These are phyloP conservation scores for Lasioglossum marginatum DNA, from an alignment of 2,888 invertebrate species.

Conservation along the genomic window DNA sequence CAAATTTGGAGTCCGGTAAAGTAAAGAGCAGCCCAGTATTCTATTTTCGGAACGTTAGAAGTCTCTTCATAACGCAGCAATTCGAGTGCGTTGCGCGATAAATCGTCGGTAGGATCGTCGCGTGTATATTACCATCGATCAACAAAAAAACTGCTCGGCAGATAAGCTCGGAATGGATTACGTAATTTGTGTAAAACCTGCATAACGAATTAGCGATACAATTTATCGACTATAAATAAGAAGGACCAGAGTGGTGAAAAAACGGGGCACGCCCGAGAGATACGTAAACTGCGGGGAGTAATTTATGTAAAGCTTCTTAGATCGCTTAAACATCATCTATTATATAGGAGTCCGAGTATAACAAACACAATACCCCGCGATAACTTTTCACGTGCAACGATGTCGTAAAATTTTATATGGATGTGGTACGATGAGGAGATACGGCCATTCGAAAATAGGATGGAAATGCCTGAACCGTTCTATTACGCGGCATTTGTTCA, in stretches of 20 bases:
- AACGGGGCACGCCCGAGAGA: background rate
- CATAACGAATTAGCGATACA: conserved; percentile 18
- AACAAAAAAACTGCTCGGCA: conserved; percentile 13
- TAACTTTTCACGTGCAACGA: conserved; percentile 43
- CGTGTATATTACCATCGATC: conserved; percentile 37
- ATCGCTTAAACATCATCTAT: conserved; percentile 42
- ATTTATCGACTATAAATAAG: conserved; percentile 33
- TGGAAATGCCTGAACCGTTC: conserved; percentile 18
- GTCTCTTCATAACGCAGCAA: conserved; percentile 25
- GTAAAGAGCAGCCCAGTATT: no score
- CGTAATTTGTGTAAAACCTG: conserved; percentile 47
- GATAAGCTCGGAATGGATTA: conserved; percentile 43
- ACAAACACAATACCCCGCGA: conserved; percentile 30
- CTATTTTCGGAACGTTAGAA: background rate
- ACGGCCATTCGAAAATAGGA: conserved; percentile 24
- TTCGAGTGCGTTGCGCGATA: conserved; percentile 36
- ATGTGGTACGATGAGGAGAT: conserved; percentile 19
- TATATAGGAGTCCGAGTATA: conserved; percentile 23
- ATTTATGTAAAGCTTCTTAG: conserved; percentile 60
- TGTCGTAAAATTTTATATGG: conserved; percentile 38
- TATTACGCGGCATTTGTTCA: conserved; percentile 18
- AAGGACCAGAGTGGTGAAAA: background rate
- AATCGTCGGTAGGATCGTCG: conserved; percentile 23
- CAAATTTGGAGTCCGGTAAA: no score
- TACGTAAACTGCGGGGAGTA: conserved; percentile 33